Base-by-base conservation (phyloP, 2,888 invertebrate genomes). In the Tortrix viridana region DNA sequence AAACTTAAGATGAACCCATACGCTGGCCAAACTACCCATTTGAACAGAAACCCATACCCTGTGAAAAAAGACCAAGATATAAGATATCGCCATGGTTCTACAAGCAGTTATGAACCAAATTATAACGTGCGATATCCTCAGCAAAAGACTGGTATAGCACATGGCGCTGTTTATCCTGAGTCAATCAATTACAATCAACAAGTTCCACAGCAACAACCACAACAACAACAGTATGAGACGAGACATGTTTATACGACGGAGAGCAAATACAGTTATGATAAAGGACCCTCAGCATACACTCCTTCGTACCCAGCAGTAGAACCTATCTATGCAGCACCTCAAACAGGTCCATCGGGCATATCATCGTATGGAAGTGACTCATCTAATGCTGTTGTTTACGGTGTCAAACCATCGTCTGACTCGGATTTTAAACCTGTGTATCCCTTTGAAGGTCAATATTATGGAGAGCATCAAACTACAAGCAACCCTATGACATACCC, bases 341-440 rank as follows among this genome's bases (percentile, higher is more conserved):
- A 91, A 70, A 82, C 85, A 3, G 89, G 84, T 0, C 82, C 88
- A 0, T 79, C 88, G 19, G 87, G 74, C 12, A 66, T 80, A 32
- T 82, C 88, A 19, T 81, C 85, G 7, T 91, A 85, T 67, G 89
- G 85, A 12, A 86, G 73, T 66, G 91, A 91, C 7, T 68, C 81
- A 20, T 74, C 85, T 22, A 86, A 85, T 60, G 82, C 91, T 12
- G 89, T 91, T 16, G 90, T 92, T 0, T 92, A 92, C 57, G 91
- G 91, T 1, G 79, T 90, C 0, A 91, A 92, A 70, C 91, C 91
- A 38, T 80, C 86, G 14, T 75, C 86, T 5, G 89, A 91, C 61
- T 75, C 88, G 1, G 88, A 91, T 69, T 92, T 92, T 62, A 90
- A 90, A 65, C 92, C 92, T 1, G 92, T 92, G 0, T 92, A 92